phyloP scores from a whole-genome alignment of 2,113 vertebrate species.

The Pterocles gutturalis region DNA sequence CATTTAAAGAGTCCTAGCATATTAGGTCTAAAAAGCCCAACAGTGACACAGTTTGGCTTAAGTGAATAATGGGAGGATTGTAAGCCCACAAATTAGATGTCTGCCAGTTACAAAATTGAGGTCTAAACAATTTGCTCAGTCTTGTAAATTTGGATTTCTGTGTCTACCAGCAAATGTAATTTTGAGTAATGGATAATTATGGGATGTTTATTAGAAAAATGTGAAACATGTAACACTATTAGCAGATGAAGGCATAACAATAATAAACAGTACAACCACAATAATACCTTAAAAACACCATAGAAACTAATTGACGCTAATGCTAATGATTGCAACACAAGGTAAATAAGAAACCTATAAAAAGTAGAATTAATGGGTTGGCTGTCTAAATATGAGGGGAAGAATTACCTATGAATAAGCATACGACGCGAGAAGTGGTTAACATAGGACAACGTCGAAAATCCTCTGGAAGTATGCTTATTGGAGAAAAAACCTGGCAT shows the following conservation, averaged over 20 bases:
- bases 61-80: conserved; percentile 20
- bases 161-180: conserved; percentile 33
- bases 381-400: neutral
- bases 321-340: neutral
- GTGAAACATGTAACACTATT: neutral
- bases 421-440: neutral
- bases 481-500: neutral
- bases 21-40: conserved; percentile 34
- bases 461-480: neutral
- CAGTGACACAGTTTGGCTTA: neutral
- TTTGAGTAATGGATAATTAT: conserved; percentile 49
- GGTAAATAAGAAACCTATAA: conserved; percentile 23
- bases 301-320: conserved; percentile 45
- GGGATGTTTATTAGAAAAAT: conserved; percentile 33
- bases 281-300: neutral
- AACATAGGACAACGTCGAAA: neutral
- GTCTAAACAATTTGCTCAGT: conserved; percentile 18
- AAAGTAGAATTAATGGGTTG: conserved; percentile 18
- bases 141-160: conserved; percentile 36
- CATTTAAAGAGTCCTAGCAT: neutral
- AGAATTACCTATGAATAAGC: conserved; percentile 24
- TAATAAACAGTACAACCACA: conserved; percentile 17
- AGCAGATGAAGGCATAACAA: conserved; percentile 25
- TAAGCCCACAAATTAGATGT: neutral
- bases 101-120: neutral